phyloP scores from a whole-genome alignment of 2,888 invertebrate genomes.

The Lasioglossum malachurum region DNA sequence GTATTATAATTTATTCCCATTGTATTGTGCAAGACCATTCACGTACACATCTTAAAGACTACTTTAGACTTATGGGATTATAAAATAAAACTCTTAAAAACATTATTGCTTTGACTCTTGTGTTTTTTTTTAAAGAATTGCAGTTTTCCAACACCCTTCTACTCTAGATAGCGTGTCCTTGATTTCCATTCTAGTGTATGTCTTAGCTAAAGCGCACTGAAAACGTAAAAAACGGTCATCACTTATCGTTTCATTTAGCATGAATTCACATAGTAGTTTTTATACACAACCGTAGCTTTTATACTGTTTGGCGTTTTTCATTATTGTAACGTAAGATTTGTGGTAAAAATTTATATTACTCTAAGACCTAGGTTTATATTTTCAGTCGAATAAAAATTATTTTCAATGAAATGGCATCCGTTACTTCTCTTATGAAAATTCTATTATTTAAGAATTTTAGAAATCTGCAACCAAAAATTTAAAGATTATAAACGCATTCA shows the following conservation, averaged over 20 bases:
- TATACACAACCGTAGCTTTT: conserved; percentile 73
- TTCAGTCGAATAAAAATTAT: conserved; percentile 83
- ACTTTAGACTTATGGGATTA: conserved; percentile 85
- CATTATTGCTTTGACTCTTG: conserved; percentile 68
- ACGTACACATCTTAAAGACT: conserved; percentile 83
- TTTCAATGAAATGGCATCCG: conserved; percentile 77
- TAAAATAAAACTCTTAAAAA: conserved; percentile 82
- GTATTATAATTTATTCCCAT: conserved; percentile 85
- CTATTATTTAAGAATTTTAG: conserved; percentile 10
- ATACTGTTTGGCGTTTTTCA: conserved; percentile 74
- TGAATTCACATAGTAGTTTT: conserved; percentile 61
- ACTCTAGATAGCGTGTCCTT: conserved; percentile 51
- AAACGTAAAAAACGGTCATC: conserved; percentile 45
- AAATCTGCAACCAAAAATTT: conserved; percentile 26
- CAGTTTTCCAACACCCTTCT: conserved; percentile 56
- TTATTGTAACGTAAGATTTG: conserved; percentile 79
- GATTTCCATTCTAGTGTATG: conserved; percentile 42
- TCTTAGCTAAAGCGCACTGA: conserved; percentile 38
- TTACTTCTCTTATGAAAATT: conserved; percentile 48
- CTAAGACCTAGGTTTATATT: conserved; percentile 82
- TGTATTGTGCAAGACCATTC: conserved; percentile 84
- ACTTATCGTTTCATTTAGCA: conserved; percentile 55
- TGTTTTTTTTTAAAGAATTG: conserved; percentile 60
- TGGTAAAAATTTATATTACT: conserved; percentile 79
- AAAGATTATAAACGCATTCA: neutral